Evolutionary conservation across 2,113 vertebrate genomes (phyloP).

Genomic region (Galbula dea): DNA sequence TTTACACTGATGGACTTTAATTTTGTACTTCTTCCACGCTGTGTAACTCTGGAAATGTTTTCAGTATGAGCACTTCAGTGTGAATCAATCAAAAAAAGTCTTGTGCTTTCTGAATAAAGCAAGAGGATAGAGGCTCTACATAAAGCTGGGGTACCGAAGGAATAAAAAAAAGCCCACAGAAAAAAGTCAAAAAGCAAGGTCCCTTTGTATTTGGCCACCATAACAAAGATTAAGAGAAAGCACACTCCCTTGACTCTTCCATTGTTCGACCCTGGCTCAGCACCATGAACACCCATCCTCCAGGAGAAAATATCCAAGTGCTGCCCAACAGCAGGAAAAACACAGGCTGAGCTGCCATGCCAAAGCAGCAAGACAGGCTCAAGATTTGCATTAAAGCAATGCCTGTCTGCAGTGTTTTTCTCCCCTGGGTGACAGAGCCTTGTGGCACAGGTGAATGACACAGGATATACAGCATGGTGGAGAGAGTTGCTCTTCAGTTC

Average conservation of each 20-base stretch:
- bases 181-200: background rate
- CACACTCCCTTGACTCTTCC: accelerated
- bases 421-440: background rate
- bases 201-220: background rate
- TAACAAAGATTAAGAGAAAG: background rate
- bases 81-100: background rate
- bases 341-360: background rate
- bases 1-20: background rate
- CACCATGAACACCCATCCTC: background rate
- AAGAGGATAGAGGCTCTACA: background rate
- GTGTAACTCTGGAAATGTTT: background rate
- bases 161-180: background rate
- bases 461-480: accelerated
- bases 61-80: background rate
- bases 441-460: background rate
- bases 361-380: background rate
- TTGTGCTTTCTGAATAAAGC: background rate
- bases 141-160: background rate
- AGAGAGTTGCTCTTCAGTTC: background rate
- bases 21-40: background rate
- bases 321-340: background rate
- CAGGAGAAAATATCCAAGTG: background rate
- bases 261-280: background rate
- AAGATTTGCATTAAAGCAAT: background rate
- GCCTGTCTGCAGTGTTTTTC: background rate